Evolutionary conservation across 2,888 invertebrate species (phyloP), one percentile per base, ranked within the genome.

Genomic region (Halocaridina rubra): DNA sequence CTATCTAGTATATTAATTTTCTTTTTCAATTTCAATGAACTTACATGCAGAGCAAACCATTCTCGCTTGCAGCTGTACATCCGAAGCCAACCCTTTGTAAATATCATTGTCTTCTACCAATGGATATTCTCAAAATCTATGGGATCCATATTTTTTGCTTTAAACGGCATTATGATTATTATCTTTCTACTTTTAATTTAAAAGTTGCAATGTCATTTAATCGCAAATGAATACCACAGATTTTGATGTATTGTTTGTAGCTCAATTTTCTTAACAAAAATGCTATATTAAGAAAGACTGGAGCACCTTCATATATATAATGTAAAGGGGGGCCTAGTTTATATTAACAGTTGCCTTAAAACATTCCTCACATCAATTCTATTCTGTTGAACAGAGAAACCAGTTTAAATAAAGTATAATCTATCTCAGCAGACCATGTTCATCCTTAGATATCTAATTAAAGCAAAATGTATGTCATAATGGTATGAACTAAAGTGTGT

Each of bases 291-390:
- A 32, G 76, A 71, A 61, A 77, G 71, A 30, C 71, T 46, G 39
- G 71, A 84, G 82, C 82, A 84, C 82, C 82, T 57, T 77, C 72
- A 84, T 77, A 78, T 39, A 84, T 72, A n/a, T 19, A 53, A 53
- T n/a, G 19, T 53, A 53, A 53, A 53, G 19, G 19, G 1, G 19
- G 53, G 19, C 53, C 53, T n/a, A 19, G 53, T 53, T n/a, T n/a
- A 5, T 53, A n/a, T 53, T 19, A 53, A 53, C 53, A 53, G 3
- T 53, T 74, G 29, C 67, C 79, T 33, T 59, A 80, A 61, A 53
- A 53, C 3, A 53, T 53, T 53, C 53, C n/a, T n/a, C n/a, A n/a
- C n/a, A n/a, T 53, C 53, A 32, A 69, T 69, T 69, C 27, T 30
- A 69, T 69, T 69, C 29, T 64, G 22, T 64, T 46, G 53, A 53